Percentiles rank a stretch among this genome's conserved stretches.
Evolutionary conservation across 2,888 invertebrate genomes (phyloP).

Genomic region (Eupeodes latifasciatus): DNA sequence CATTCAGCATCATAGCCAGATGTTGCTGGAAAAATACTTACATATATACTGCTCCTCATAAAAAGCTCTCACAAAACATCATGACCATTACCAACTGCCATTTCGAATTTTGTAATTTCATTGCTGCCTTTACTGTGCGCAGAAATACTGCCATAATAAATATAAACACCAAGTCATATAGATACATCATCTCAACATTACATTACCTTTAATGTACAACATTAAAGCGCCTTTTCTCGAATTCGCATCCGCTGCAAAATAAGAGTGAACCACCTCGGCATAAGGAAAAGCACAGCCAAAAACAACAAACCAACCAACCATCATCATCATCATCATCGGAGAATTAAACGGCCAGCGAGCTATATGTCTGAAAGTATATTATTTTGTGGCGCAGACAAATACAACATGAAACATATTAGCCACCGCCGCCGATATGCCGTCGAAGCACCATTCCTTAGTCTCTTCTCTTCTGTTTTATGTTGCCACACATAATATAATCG

Average conservation of each 20-base stretch:
- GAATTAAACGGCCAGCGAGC: slow-evolving; percentile 47
- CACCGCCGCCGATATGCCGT: too few species aligned
- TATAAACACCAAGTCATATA: slow-evolving; percentile 27
- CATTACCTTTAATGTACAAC: slow-evolving; percentile 71
- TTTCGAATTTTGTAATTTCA: slow-evolving; percentile 74
- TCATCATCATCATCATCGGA: slow-evolving; percentile 39
- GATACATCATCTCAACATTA: slow-evolving; percentile 64
- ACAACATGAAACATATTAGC: slow-evolving; percentile 63
- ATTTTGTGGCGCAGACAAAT: slow-evolving; percentile 44
- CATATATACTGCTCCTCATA: slow-evolving; percentile 14
- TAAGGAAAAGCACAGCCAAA: slow-evolving; percentile 4
- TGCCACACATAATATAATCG: slow-evolving; percentile 11
- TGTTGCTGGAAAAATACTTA: neutral
- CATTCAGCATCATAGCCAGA: neutral
- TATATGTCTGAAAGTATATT: slow-evolving; percentile 38
- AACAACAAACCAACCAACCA: neutral
- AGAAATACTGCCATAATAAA: slow-evolving; percentile 6
- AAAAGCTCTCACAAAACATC: slow-evolving; percentile 42
- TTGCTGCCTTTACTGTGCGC: slow-evolving; percentile 27
- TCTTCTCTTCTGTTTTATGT: neutral
- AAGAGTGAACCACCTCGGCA: slow-evolving; percentile 12
- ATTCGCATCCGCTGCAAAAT: slow-evolving; percentile 45
- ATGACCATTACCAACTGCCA: slow-evolving; percentile 69
- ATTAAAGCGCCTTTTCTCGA: slow-evolving; percentile 56
- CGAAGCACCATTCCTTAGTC: slow-evolving; percentile 55